A percentile compares a stretch with the other conserved stretches of the same genome.
Conservation (phyloP, 1,140 invertebrate genomes). For the Sycobia sp. region DNA sequence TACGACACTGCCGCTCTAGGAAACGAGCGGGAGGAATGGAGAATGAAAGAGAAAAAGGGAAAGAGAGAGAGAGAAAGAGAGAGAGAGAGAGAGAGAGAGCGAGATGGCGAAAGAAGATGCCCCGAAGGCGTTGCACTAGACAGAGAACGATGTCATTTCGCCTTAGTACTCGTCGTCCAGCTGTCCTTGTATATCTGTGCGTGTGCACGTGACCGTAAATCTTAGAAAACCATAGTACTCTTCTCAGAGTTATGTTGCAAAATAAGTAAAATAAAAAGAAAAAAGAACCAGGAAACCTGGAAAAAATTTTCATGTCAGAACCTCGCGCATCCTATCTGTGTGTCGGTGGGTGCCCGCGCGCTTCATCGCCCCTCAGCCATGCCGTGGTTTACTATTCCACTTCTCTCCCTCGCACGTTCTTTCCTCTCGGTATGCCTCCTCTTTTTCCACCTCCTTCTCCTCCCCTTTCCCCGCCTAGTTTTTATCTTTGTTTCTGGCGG, state of each 20-base stretch:
- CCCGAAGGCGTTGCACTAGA: not conserved
- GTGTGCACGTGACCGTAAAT: not conserved
- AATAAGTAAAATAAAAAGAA: not conserved
- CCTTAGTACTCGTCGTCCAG: not conserved
- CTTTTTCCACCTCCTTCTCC: constrained; percentile 6
- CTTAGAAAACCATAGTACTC: too few relatives aligned
- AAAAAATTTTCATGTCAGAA: not conserved
- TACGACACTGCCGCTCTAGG: not conserved
- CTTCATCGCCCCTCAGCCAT: too few relatives aligned
- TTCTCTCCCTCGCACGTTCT: too few relatives aligned
- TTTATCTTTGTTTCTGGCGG: too few relatives aligned
- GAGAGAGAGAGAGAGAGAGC: not conserved
- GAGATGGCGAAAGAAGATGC: not conserved
- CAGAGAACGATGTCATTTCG: constrained; percentile 11
- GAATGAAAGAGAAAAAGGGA: too few relatives aligned
- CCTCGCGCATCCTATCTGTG: not conserved
- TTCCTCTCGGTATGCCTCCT: constrained; percentile 8
- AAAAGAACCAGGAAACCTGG: constrained; percentile 32
- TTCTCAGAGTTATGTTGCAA: not conserved
- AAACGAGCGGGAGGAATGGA: not conserved
- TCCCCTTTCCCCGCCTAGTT: too few relatives aligned
- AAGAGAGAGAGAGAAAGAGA: not conserved
- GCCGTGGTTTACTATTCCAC: too few relatives aligned
- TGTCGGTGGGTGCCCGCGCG: too few relatives aligned
- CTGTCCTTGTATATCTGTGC: not conserved